Base-by-base conservation (phyloP, 2,797 vertebrate species). In the Benthosema pterotum region DNA sequence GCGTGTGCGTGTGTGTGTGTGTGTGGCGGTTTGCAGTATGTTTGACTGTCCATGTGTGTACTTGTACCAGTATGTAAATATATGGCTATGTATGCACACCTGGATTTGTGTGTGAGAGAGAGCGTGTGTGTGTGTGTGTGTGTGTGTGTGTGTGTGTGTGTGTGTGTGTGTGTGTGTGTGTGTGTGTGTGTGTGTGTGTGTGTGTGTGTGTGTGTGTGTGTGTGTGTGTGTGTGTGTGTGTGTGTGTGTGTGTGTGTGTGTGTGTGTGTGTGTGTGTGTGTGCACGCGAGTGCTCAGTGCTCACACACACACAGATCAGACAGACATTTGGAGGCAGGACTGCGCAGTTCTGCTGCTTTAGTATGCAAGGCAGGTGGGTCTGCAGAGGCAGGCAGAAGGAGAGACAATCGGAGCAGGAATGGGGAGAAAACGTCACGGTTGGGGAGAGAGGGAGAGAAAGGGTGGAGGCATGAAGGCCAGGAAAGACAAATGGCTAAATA, bases 321-420 rank as follows among this genome's bases (percentile, higher is more conserved):
- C 19, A 56, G 53, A n/a, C 65, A 38, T 66, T 77, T 71, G 66
- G 22, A 43, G 67, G 50, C 59, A 65, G 57, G 85, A 62, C 65
- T 71, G 82, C 58, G 90, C 90, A 90, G 86, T 80, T n/a, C 83
- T 72, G 45, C 79, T 80, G 78, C 69, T 92, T 96, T 94, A 93
- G 91, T 94, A 94, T 96, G 94, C 93, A 74, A 91, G 92, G 93
- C 95, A 95, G 92, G 94, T 96, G 94, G 85, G 86, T 88, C 94
- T 94, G 93, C 93, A 91, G 94, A 85, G 92, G 88, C 85, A 79
- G 69, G 70, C 60, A 67, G 60, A 59, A 42, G 55, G 67, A 66
- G 77, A 57, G 67, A 73, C 60, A 63, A 67, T 57, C 69, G 68
- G 54, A 58, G 69, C 22, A 25, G 22, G 22, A 25, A 25, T 77